These are phyloP conservation scores for Xiphophorus birchmanni DNA, from an alignment of 2,797 vertebrate genomes.

Conservation along the genomic window DNA sequence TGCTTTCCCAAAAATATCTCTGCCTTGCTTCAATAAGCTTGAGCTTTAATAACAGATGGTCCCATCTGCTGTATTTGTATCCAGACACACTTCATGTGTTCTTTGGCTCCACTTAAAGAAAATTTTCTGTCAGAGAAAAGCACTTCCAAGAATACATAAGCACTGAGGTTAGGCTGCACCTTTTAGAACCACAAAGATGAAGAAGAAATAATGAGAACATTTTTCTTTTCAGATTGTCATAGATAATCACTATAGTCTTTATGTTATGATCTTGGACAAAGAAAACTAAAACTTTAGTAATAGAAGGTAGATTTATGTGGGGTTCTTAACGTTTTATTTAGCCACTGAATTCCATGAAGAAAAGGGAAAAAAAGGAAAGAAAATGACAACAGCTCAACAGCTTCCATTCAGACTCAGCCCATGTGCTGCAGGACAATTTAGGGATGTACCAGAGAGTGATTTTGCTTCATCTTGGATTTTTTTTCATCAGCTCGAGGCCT, in stretches of 20 bases:
- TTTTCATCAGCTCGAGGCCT: constrained; percentile 41
- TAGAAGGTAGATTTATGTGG: not conserved
- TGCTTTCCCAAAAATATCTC: constrained; percentile 51
- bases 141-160: constrained; percentile 46
- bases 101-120: constrained; percentile 19
- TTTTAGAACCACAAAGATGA: constrained; percentile 9
- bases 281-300: not conserved
- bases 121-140: constrained; percentile 40
- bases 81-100: constrained; percentile 31
- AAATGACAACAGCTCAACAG: constrained; percentile 8
- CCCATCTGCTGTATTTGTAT: constrained; percentile 37
- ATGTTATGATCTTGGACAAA: not conserved
- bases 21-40: constrained; percentile 48
- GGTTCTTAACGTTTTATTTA: constrained; percentile 2
- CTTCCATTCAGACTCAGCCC: constrained; percentile 14
- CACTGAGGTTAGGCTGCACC: constrained; percentile 28
- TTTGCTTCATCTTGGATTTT: constrained; percentile 47
- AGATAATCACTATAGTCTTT: constrained; percentile 14
- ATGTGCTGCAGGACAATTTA: constrained; percentile 36
- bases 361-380: not conserved
- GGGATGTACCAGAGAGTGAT: constrained; percentile 36
- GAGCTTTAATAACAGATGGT: constrained; percentile 64
- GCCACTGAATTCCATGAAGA: constrained; percentile 6
- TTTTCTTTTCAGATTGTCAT: constrained; percentile 31
- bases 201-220: constrained; percentile 13